phyloP scores from a whole-genome alignment of 2,888 invertebrate species.

The Aphodius granarius region DNA sequence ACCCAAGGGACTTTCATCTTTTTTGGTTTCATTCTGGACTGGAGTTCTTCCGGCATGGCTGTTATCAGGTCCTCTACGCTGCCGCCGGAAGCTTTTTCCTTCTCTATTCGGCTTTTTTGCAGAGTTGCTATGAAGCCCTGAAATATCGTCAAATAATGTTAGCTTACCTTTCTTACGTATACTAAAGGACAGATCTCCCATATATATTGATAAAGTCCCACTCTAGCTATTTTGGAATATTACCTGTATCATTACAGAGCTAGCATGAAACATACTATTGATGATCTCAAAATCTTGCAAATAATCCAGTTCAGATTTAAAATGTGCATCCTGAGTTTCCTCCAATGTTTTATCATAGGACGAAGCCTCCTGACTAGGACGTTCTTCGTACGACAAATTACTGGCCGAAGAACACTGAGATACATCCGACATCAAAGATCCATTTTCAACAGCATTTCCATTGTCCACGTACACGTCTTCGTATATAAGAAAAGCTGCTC shows the following conservation, averaged over 20 bases:
- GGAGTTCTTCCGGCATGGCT: not conserved
- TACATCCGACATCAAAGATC: not conserved
- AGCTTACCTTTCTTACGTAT: too few species aligned
- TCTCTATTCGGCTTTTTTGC: not conserved
- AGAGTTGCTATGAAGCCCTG: not conserved
- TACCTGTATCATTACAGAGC: not conserved
- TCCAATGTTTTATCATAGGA: not conserved
- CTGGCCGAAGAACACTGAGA: constrained; percentile 10
- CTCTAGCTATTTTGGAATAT: not conserved
- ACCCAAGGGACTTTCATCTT: constrained; percentile 14
- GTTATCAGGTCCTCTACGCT: not conserved
- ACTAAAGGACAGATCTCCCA: too few species aligned
- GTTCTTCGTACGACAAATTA: constrained; percentile 8
- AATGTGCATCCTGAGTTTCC: not conserved
- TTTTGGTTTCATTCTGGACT: not conserved
- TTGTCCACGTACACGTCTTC: constrained; percentile 23
- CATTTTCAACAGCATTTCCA: not conserved
- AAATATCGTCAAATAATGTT: too few species aligned
- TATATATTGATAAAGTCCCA: too few species aligned
- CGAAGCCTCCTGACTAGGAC: not conserved
- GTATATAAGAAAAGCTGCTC: constrained; percentile 16
- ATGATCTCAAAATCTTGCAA: not conserved
- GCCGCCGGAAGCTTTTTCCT: not conserved
- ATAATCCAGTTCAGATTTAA: not conserved
- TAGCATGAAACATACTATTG: not conserved